These are phyloP conservation scores for Blastobasis adustella DNA, from an alignment of 2,888 invertebrate species.

Conservation along the genomic window DNA sequence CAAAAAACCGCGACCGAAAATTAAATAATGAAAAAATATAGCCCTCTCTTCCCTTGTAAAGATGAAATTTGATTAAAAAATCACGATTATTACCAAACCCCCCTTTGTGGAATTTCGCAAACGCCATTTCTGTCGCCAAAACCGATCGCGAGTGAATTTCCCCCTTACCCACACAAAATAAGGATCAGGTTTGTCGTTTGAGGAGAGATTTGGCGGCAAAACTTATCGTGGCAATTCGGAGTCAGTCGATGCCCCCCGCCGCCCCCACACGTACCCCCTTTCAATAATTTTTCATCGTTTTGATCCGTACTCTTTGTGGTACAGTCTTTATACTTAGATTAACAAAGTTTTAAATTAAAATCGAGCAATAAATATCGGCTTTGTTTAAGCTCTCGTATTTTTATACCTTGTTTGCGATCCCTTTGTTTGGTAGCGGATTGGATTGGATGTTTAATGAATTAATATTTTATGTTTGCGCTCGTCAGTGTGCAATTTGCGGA, in stretches of 20 bases:
- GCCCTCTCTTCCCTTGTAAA: constrained; percentile 70
- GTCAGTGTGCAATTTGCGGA: no score
- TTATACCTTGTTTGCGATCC: no score
- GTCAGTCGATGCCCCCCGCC: constrained; percentile 59
- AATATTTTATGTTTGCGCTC: no score
- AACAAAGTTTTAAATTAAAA: constrained; percentile 75
- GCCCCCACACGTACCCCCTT: constrained; percentile 53
- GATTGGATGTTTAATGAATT: no score
- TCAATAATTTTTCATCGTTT: constrained; percentile 75
- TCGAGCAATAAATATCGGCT: constrained; percentile 53
- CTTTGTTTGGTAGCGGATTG: no score
- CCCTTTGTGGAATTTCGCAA: constrained; percentile 51
- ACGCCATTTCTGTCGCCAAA: constrained; percentile 6
- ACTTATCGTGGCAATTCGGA: constrained; percentile 38
- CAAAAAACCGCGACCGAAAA: constrained; percentile 64
- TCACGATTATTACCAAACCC: constrained; percentile 72
- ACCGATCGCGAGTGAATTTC: constrained; percentile 10
- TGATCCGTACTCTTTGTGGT: constrained; percentile 70
- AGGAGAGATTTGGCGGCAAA: constrained; percentile 16
- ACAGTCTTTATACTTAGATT: constrained; percentile 67
- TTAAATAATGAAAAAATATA: constrained; percentile 76
- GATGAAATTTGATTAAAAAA: constrained; percentile 77
- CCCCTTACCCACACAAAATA: constrained; percentile 19
- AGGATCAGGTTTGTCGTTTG: constrained; percentile 5
- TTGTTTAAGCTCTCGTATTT: constrained; percentile 15